phyloP scores from a whole-genome alignment of 1,140 invertebrate species.

The Tetraneura akinire region DNA sequence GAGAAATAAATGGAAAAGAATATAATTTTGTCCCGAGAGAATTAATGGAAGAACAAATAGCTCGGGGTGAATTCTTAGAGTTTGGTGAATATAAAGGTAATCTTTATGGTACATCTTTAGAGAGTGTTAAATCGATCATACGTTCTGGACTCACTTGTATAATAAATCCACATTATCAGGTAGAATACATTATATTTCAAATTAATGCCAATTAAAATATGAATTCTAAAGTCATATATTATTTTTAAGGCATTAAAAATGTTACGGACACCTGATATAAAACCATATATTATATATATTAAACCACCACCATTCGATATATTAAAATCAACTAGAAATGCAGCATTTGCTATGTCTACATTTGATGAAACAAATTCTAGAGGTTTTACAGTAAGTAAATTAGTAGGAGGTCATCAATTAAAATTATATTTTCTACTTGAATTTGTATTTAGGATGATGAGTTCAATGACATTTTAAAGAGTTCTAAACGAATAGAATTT shows the following conservation, averaged over 20 bases:
- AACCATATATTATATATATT: conserved; percentile 94
- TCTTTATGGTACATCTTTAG: conserved; percentile 90
- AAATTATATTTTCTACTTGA: background rate
- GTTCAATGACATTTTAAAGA: conserved; percentile 85
- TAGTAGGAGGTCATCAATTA: background rate
- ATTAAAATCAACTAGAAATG: conserved; percentile 79
- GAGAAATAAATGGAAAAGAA: conserved; percentile 90
- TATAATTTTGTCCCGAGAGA: conserved; percentile 90
- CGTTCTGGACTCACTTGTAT: conserved; percentile 87
- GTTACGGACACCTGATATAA: conserved; percentile 84
- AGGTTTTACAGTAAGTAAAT: conserved; percentile 78
- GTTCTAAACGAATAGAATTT: conserved; percentile 87
- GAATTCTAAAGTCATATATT: conserved; percentile 14
- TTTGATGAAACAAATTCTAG: conserved; percentile 86
- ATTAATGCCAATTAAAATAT: background rate
- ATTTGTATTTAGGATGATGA: conserved; percentile 78
- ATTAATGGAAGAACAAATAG: conserved; percentile 90
- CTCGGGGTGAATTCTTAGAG: conserved; percentile 89
- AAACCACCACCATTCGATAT: conserved; percentile 85
- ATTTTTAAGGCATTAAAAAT: conserved; percentile 83
- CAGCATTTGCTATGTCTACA: conserved; percentile 80
- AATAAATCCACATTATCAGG: conserved; percentile 90
- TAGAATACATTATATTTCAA: conserved; percentile 55
- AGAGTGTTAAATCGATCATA: conserved; percentile 85
- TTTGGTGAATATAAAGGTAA: conserved; percentile 97